Percentiles rank a stretch among this genome's conserved stretches.
Evolutionary conservation across 2,113 vertebrate genomes (phyloP).

Genomic region (Hyperopisus bebe): DNA sequence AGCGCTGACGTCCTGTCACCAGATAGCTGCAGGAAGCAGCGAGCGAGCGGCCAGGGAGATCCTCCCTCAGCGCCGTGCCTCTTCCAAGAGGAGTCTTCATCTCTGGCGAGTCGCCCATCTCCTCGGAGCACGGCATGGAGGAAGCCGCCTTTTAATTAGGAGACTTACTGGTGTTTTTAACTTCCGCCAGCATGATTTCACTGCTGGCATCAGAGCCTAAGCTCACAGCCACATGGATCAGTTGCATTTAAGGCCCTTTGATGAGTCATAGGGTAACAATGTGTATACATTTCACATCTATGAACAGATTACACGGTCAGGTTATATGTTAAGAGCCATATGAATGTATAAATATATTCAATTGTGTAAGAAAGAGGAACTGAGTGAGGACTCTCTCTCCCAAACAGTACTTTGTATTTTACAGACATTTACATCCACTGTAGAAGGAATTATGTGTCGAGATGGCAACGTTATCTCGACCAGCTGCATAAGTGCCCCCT

Average conservation of each 20-base stretch:
- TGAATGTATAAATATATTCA: neutral
- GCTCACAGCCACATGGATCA: neutral
- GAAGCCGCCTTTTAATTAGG: constrained; percentile 1
- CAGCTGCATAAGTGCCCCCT: neutral
- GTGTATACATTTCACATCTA: neutral
- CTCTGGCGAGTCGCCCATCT: neutral
- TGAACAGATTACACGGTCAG: neutral
- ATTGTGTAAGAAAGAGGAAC: neutral
- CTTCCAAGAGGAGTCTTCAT: neutral
- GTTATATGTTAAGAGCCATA: neutral
- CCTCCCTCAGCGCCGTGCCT: neutral
- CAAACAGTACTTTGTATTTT: neutral
- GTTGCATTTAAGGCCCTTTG: neutral
- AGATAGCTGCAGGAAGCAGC: neutral
- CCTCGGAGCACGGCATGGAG: neutral
- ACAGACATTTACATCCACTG: neutral
- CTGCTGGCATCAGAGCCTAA: neutral
- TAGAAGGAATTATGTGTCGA: neutral
- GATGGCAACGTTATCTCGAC: neutral
- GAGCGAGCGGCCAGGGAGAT: neutral
- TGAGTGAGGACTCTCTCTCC: neutral
- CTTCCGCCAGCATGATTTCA: neutral
- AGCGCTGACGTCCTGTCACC: neutral
- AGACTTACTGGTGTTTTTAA: neutral
- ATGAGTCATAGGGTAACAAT: neutral